These are phyloP conservation scores for Anomalospiza imberbis DNA, from an alignment of 2,797 vertebrate genomes.

Conservation along the genomic window DNA sequence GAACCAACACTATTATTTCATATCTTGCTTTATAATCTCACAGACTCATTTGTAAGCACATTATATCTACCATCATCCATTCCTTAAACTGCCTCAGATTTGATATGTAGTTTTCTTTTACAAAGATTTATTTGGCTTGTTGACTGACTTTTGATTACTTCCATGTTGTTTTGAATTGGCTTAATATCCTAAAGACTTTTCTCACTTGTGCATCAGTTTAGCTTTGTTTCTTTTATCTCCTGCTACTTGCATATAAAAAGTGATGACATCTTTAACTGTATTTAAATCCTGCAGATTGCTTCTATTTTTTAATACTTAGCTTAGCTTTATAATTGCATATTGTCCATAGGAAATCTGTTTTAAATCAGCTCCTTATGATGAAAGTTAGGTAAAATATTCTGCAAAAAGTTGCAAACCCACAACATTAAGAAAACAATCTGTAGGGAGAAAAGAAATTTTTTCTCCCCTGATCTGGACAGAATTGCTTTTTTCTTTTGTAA, in stretches of 20 bases:
- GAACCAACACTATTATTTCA: conserved; percentile 37
- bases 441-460: neutral
- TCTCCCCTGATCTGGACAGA: neutral
- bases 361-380: conserved; percentile 43
- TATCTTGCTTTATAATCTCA: conserved; percentile 23
- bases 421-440: neutral
- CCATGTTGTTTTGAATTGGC: conserved; percentile 62
- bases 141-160: conserved; percentile 69
- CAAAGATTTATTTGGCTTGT: conserved; percentile 59
- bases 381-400: neutral
- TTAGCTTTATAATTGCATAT: conserved; percentile 38
- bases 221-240: conserved; percentile 66
- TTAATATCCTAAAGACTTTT: conserved; percentile 63
- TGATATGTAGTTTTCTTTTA: conserved; percentile 52
- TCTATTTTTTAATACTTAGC: conserved; percentile 50
- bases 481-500: neutral
- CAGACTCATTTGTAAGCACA: conserved; percentile 32
- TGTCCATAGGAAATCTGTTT: conserved; percentile 59
- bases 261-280: conserved; percentile 51
- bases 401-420: neutral
- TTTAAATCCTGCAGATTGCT: conserved; percentile 58
- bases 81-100: conserved; percentile 15
- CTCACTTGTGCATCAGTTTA: conserved; percentile 48
- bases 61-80: conserved; percentile 11
- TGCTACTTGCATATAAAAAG: conserved; percentile 52